Conservation (phyloP, 2,888 invertebrate species). For the Drosophila pegasa region DNA sequence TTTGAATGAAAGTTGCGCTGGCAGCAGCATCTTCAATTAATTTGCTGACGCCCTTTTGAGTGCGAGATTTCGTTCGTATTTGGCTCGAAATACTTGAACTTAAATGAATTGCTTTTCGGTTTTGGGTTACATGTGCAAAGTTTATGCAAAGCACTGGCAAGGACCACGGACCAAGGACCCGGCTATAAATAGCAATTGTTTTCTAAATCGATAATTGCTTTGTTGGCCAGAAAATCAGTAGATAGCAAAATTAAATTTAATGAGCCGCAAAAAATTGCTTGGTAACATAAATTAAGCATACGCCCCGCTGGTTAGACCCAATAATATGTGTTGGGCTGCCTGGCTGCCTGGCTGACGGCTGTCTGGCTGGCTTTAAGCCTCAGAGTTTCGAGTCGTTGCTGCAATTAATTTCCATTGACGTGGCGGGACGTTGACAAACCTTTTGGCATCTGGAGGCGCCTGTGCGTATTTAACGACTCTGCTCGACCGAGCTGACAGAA, state of each 20-base stretch:
- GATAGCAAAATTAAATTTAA: conserved; percentile 22
- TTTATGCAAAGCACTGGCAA: not conserved
- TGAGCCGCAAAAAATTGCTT: conserved; percentile 12
- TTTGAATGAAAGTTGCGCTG: conserved; percentile 24
- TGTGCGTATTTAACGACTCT: conserved; percentile 28
- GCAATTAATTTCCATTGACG: conserved; percentile 48
- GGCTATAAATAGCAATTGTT: conserved; percentile 31
- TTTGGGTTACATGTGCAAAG: conserved; percentile 26
- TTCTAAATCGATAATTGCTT: conserved; percentile 49
- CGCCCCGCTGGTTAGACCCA: not conserved
- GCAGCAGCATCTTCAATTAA: conserved; percentile 48
- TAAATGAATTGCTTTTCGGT: conserved; percentile 47
- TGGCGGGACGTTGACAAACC: conserved; percentile 26
- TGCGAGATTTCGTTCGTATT: conserved; percentile 18
- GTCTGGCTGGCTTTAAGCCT: not conserved
- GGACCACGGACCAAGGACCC: not conserved
- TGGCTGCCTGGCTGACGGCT: not conserved
- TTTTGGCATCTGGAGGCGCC: conserved; percentile 23
- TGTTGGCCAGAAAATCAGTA: conserved; percentile 43
- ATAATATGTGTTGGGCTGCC: not conserved
- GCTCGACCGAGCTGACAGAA: conserved; percentile 15
- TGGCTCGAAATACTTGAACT: conserved; percentile 23
- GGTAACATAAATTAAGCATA: not conserved
- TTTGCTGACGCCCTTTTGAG: conserved; percentile 27
- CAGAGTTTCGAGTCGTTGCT: conserved; percentile 1